Percentiles rank a stretch among this genome's conserved stretches.
Conservation (phyloP, 2,797 vertebrate species). For the Gallinago nigripennis region DNA sequence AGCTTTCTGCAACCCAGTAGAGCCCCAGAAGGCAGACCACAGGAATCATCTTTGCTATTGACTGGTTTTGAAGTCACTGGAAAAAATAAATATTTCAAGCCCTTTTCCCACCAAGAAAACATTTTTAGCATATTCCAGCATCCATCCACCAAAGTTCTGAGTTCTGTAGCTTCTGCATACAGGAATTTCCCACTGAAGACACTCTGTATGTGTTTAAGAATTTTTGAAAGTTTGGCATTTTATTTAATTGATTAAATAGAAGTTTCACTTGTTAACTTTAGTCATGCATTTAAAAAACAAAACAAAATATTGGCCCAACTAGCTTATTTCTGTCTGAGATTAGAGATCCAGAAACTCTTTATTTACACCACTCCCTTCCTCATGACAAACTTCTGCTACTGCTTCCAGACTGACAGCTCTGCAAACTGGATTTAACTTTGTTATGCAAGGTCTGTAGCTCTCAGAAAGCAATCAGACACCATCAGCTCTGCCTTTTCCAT, state of each 20-base stretch:
- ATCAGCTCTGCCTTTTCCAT: not conserved
- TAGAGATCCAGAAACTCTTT: not conserved
- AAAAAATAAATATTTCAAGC: accelerated
- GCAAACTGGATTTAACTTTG: not conserved
- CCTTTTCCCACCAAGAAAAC: not conserved
- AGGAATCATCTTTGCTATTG: not conserved
- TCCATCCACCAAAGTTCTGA: not conserved
- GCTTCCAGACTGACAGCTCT: not conserved
- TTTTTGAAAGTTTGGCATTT: not conserved
- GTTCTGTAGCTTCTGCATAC: not conserved
- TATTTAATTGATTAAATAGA: not conserved
- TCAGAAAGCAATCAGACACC: not conserved
- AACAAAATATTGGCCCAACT: not conserved
- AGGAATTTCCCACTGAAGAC: not conserved
- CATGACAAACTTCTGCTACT: not conserved
- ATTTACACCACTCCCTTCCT: not conserved
- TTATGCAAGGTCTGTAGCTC: not conserved
- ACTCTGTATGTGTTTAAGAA: accelerated
- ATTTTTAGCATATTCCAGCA: not conserved
- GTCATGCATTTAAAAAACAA: not conserved
- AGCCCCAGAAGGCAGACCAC: not conserved
- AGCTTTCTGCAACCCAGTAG: not conserved
- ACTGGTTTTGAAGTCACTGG: not conserved
- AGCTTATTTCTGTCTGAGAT: not conserved
- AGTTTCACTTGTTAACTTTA: not conserved